A percentile compares a stretch with the other conserved stretches of the same genome.
Evolutionary conservation across 2,888 invertebrate genomes (phyloP).

Genomic region (Ochropleura plecta): DNA sequence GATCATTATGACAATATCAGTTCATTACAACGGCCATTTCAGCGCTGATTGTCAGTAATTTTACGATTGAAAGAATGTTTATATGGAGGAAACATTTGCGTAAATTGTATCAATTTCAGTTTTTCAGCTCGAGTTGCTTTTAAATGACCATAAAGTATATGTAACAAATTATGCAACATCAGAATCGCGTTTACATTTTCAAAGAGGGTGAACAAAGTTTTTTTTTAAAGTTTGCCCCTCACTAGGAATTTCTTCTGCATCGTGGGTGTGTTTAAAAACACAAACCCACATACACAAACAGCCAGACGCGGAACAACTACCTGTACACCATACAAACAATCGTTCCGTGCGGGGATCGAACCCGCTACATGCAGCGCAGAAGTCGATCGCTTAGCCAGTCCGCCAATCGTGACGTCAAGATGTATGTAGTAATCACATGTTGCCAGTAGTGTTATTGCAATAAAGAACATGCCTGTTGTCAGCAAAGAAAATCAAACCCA

Average conservation of each 20-base stretch:
- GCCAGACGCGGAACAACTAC: too few species aligned
- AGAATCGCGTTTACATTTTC: too few species aligned
- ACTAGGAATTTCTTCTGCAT: too few species aligned
- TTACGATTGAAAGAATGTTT: constrained; percentile 33
- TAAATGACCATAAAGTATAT: constrained; percentile 1
- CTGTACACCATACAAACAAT: too few species aligned
- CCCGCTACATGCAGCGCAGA: too few species aligned
- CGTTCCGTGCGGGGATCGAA: too few species aligned
- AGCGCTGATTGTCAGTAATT: constrained; percentile 59
- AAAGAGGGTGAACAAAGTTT: background rate
- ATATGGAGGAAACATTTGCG: constrained; percentile 23
- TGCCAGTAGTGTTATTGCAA: background rate
- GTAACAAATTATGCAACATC: background rate
- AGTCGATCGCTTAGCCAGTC: too few species aligned
- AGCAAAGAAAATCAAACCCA: background rate
- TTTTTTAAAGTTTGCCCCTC: too few species aligned
- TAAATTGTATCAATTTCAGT: constrained; percentile 24
- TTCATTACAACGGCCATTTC: constrained; percentile 50
- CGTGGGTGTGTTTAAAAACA: too few species aligned
- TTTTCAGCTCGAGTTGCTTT: constrained; percentile 5
- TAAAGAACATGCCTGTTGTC: background rate
- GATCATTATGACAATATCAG: constrained; percentile 65
- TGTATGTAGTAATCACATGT: background rate
- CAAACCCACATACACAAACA: too few species aligned
- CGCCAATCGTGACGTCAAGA: too few species aligned